Conservation (phyloP, 2,888 invertebrate genomes). For the Steinernema carpocapsae region DNA sequence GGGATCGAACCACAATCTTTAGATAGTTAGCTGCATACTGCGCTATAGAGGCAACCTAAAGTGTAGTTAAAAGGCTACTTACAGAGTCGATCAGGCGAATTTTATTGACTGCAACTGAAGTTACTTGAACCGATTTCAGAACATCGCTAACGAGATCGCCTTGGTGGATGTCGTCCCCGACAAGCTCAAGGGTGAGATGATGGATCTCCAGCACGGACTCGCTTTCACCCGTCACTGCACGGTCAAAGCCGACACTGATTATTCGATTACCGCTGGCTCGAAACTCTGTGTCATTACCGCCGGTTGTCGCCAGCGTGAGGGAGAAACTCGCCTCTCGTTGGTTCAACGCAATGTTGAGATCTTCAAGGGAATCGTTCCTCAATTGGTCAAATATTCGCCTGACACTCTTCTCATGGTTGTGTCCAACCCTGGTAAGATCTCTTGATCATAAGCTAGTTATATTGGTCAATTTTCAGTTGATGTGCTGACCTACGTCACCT, state of each 20-base stretch:
- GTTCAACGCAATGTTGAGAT: slow-evolving; percentile 90
- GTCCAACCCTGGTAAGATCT: slow-evolving; percentile 78
- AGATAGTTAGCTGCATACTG: no score
- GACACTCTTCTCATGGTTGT: slow-evolving; percentile 84
- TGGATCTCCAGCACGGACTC: slow-evolving; percentile 88
- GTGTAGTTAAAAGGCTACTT: no score
- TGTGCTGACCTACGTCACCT: slow-evolving; percentile 89
- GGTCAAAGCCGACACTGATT: slow-evolving; percentile 80
- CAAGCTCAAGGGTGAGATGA: slow-evolving; percentile 85
- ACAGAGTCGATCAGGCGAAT: no score
- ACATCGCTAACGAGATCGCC: slow-evolving; percentile 81
- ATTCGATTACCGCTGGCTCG: slow-evolving; percentile 74
- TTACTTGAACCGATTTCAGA: slow-evolving; percentile 70
- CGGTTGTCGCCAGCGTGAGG: slow-evolving; percentile 86
- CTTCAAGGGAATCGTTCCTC: slow-evolving; percentile 77
- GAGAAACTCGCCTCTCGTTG: slow-evolving; percentile 83
- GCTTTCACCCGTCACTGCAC: slow-evolving; percentile 82
- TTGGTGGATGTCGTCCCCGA: slow-evolving; percentile 83
- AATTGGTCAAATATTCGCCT: slow-evolving; percentile 83
- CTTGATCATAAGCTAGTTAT: background rate
- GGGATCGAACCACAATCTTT: no score
- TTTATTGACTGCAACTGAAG: no score
- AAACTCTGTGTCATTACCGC: slow-evolving; percentile 87
- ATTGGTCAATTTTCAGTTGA: slow-evolving; percentile 75
- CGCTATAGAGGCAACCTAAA: no score